A percentile compares a stretch with the other conserved stretches of the same genome.
phyloP scores from a whole-genome alignment of 2,113 vertebrate species.

The Pyrgilauda ruficollis region DNA sequence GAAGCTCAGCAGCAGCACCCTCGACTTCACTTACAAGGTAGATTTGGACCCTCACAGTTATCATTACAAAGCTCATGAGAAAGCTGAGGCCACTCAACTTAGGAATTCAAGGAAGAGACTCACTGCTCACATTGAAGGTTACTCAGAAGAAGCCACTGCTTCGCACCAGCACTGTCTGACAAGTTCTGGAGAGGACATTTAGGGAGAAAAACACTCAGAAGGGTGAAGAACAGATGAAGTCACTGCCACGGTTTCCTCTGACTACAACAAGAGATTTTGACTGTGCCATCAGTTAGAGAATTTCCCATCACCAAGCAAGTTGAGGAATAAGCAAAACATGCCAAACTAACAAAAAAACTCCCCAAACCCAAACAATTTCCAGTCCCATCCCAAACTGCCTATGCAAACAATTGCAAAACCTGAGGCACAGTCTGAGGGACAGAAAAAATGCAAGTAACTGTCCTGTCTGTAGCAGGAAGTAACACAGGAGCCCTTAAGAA shows the following conservation, averaged over 20 bases:
- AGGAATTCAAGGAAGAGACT: background rate
- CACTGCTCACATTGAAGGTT: fast-evolving
- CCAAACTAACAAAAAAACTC: background rate
- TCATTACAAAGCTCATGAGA: background rate
- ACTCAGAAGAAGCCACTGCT: background rate
- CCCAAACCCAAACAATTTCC: background rate
- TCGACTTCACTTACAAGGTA: fast-evolving
- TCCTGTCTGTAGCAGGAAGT: background rate
- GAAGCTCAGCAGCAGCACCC: background rate
- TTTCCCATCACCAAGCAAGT: background rate
- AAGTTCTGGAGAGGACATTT: fast-evolving
- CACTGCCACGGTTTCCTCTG: background rate
- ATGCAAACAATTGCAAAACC: background rate
- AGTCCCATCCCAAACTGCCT: background rate
- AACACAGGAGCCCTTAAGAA: background rate
- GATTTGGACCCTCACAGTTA: background rate
- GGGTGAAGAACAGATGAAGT: background rate
- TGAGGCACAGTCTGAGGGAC: background rate
- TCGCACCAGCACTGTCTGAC: fast-evolving
- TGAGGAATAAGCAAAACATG: background rate
- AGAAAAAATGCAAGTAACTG: background rate
- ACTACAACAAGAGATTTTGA: background rate
- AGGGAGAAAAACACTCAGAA: background rate
- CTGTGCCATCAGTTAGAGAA: background rate
- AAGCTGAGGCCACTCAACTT: too few species aligned